Evolutionary conservation across 2,888 invertebrate genomes (phyloP).

Genomic region (Mystacides longicornis): DNA sequence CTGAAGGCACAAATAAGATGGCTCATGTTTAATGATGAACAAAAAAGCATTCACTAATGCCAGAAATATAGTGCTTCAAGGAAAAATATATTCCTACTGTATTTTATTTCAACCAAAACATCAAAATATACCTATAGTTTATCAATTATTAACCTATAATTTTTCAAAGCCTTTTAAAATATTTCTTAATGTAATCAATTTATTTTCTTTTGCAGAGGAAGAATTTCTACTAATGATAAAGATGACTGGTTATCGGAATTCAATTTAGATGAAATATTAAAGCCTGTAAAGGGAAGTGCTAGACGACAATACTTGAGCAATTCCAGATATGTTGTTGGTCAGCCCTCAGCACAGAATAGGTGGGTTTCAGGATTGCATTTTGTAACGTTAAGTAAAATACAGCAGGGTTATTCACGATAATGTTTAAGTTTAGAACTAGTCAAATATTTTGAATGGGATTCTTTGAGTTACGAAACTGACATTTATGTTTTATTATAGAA

Average conservation of each 20-base stretch:
- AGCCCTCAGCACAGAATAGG: constrained; percentile 22
- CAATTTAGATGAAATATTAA: constrained; percentile 38
- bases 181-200: not conserved
- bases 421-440: no score
- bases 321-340: constrained; percentile 61
- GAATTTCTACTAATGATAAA: constrained; percentile 33
- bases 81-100: no score
- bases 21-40: no score
- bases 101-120: no score
- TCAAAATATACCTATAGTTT: no score
- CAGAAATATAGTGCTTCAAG: not conserved
- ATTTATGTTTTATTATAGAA: no score
- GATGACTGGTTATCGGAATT: constrained; percentile 40
- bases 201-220: constrained; percentile 22
- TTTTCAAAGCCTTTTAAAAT: not conserved
- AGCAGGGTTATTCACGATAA: no score
- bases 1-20: no score
- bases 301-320: constrained; percentile 63
- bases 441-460: no score
- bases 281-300: constrained; percentile 41
- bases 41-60: not conserved
- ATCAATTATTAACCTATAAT: not conserved
- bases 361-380: no score
- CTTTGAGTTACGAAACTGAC: no score
- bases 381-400: no score